These are phyloP conservation scores for Myxocyprinus asiaticus DNA, from an alignment of 2,113 vertebrate species.

Conservation along the genomic window DNA sequence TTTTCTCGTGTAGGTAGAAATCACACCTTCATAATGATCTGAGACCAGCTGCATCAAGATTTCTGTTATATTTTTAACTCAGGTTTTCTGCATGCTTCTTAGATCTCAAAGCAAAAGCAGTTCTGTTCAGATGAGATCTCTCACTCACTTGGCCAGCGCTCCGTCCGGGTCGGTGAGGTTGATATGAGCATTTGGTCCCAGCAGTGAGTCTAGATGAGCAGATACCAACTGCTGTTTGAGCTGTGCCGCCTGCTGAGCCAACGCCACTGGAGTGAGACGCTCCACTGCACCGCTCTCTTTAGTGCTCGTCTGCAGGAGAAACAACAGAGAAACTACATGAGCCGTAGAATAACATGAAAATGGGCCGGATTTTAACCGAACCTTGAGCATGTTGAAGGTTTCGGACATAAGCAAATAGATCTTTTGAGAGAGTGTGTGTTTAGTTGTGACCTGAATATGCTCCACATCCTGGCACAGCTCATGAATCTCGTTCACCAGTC, in stretches of 20 bases:
- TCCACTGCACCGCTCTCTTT: constrained; percentile 86
- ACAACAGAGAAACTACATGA: neutral
- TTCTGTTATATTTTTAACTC: too few relatives aligned
- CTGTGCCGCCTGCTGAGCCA: constrained; percentile 86
- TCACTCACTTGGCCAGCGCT: constrained; percentile 86
- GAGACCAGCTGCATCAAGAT: too few relatives aligned
- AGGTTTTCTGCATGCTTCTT: too few relatives aligned
- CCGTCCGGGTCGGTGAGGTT: constrained; percentile 91
- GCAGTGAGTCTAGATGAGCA: constrained; percentile 88
- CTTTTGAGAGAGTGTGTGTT: too few relatives aligned
- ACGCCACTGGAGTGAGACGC: constrained; percentile 86
- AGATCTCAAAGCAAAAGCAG: too few relatives aligned
- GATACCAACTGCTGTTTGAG: constrained; percentile 91
- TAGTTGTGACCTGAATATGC: constrained; percentile 81
- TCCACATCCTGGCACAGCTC: constrained; percentile 90
- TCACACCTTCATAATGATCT: too few relatives aligned
- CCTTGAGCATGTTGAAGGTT: too few relatives aligned
- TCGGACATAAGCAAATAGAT: too few relatives aligned
- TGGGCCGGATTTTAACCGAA: too few relatives aligned
- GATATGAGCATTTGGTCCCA: constrained; percentile 87
- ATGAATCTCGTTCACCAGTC: constrained; percentile 90
- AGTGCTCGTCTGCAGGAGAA: constrained; percentile 70
- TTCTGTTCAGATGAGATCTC: neutral
- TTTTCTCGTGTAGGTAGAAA: too few relatives aligned
- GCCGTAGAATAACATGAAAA: too few relatives aligned